phyloP scores from a whole-genome alignment of 2,888 invertebrate genomes.

The Trissolcus japonicus region DNA sequence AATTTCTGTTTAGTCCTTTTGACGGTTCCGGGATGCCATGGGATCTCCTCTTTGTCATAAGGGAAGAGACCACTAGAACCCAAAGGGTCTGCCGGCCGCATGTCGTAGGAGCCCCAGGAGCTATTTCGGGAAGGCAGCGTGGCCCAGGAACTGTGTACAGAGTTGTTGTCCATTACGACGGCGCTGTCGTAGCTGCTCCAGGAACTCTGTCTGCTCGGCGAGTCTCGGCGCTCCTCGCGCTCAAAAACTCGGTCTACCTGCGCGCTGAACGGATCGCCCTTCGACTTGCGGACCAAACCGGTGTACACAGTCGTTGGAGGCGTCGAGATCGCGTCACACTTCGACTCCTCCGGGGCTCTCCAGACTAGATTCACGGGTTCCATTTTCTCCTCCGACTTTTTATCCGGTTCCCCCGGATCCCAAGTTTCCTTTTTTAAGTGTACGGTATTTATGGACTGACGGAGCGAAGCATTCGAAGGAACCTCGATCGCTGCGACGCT shows the following conservation, averaged over 20 bases:
- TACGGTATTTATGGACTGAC: conserved; percentile 55
- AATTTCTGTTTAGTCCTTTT: conserved; percentile 83
- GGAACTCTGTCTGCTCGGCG: conserved; percentile 84
- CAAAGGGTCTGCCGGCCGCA: conserved; percentile 74
- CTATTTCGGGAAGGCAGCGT: conserved; percentile 82
- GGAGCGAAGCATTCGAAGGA: conserved; percentile 38
- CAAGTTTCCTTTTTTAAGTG: conserved; percentile 80
- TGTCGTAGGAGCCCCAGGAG: conserved; percentile 85
- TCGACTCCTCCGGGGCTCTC: conserved; percentile 75
- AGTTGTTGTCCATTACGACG: conserved; percentile 83
- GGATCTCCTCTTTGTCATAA: conserved; percentile 80
- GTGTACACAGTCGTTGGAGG: conserved; percentile 49
- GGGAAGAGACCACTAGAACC: conserved; percentile 78
- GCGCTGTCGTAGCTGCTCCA: conserved; percentile 89
- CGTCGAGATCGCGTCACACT: conserved; percentile 63
- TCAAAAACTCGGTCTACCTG: conserved; percentile 84
- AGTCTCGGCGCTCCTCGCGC: conserved; percentile 80
- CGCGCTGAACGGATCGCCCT: conserved; percentile 83
- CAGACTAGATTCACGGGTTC: conserved; percentile 76
- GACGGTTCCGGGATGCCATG: conserved; percentile 84
- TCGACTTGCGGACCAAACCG: conserved; percentile 41
- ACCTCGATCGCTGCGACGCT: conserved; percentile 37
- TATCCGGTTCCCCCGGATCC: conserved; percentile 81
- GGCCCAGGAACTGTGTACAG: conserved; percentile 89
- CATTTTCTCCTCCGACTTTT: conserved; percentile 30